Evolutionary conservation across 2,797 vertebrate species (phyloP).

Genomic region (Girardinus metallicus): DNA sequence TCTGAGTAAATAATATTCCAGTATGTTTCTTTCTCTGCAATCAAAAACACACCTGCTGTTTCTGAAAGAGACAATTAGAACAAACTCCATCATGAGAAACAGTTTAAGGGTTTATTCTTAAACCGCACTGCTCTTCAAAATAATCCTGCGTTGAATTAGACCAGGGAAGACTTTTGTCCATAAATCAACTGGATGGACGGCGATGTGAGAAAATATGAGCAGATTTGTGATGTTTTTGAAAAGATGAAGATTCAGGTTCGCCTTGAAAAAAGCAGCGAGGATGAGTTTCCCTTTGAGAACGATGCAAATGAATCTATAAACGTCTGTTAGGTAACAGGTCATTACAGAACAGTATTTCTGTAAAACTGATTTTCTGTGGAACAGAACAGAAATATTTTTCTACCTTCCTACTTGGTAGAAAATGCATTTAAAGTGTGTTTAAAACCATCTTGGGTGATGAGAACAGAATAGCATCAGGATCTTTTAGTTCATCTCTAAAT

Average conservation of each 20-base stretch:
- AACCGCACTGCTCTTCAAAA: background rate
- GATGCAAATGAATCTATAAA: too few relatives aligned
- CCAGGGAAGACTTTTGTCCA: background rate
- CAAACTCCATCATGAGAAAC: background rate
- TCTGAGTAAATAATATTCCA: slow-evolving; percentile 5
- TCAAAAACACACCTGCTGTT: slow-evolving; percentile 5
- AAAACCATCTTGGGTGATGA: background rate
- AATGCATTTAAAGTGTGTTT: too few relatives aligned
- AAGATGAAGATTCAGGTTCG: background rate
- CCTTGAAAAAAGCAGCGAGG: background rate
- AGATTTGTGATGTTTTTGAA: background rate
- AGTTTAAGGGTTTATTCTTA: background rate
- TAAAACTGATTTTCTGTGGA: background rate
- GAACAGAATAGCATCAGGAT: background rate
- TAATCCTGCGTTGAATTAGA: background rate
- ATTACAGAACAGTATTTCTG: background rate
- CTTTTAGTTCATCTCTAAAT: background rate
- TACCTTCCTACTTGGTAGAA: too few relatives aligned
- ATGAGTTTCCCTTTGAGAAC: too few relatives aligned
- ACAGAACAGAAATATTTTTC: background rate
- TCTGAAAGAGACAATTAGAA: background rate
- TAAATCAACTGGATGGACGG: background rate
- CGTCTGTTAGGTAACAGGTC: background rate
- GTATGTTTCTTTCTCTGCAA: slow-evolving; percentile 1
- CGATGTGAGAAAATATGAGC: background rate